Percentiles rank a stretch among this genome's conserved stretches.
These are phyloP conservation scores for Pollenia griseotomentosa DNA, from an alignment of 2,888 invertebrate species.

Conservation along the genomic window DNA sequence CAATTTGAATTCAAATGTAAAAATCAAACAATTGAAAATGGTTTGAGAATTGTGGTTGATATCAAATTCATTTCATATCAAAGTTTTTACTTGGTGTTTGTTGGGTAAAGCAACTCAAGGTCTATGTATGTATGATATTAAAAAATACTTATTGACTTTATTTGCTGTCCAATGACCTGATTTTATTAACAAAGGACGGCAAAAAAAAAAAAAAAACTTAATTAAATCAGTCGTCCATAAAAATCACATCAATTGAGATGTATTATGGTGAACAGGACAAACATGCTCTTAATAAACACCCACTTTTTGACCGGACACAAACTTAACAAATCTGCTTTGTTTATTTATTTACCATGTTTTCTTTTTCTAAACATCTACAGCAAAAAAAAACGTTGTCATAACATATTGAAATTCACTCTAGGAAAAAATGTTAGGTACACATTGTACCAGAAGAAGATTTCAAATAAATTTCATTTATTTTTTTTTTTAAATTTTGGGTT, in stretches of 20 bases:
- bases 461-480: too few species aligned
- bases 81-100: too few species aligned
- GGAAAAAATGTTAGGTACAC: too few species aligned
- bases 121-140: background rate
- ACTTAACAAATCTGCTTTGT: constrained; percentile 11
- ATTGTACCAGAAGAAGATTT: too few species aligned
- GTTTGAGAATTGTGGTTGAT: too few species aligned
- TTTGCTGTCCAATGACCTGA: background rate
- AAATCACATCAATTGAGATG: constrained; percentile 44
- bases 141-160: constrained; percentile 21
- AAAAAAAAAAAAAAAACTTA: background rate
- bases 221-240: constrained; percentile 22
- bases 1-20: too few species aligned
- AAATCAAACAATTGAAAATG: too few species aligned
- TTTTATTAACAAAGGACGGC: too few species aligned
- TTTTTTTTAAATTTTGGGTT: too few species aligned
- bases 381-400: constrained; percentile 1
- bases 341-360: background rate
- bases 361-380: background rate
- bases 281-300: background rate
- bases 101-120: too few species aligned
- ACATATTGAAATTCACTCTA: too few species aligned
- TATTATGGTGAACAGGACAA: constrained; percentile 6
- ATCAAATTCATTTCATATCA: too few species aligned
- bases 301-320: background rate